phyloP scores from a whole-genome alignment of 1,140 invertebrate genomes.

The Ceratosolen solmsi region DNA sequence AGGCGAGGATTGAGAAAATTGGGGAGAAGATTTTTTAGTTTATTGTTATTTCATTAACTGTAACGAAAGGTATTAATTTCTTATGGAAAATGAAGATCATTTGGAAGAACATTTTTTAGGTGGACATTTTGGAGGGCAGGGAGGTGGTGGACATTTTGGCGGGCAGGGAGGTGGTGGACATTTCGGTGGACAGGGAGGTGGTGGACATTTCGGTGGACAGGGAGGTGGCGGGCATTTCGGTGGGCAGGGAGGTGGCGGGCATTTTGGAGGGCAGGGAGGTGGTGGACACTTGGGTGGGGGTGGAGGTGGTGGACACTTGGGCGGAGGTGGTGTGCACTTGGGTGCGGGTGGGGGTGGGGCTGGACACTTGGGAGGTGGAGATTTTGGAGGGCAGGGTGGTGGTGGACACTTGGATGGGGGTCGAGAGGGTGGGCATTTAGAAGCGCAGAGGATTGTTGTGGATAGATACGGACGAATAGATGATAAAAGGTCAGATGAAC shows the following conservation, averaged over 20 bases:
- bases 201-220: not conserved
- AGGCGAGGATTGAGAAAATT: too few species aligned
- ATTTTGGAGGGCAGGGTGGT: not conserved
- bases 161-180: slow-evolving; percentile 18
- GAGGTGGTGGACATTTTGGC: not conserved
- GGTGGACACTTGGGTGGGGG: not conserved
- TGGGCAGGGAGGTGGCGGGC: not conserved
- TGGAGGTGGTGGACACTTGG: not conserved
- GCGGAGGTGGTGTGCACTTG: not conserved
- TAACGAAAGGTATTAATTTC: too few species aligned
- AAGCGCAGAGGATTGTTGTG: too few species aligned
- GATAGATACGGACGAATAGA: too few species aligned
- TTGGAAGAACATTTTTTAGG: slow-evolving; percentile 2
- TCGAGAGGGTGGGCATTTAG: too few species aligned
- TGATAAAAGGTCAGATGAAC: too few species aligned
- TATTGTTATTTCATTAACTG: too few species aligned
- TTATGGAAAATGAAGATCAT: not conserved
- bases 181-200: slow-evolving; percentile 23
- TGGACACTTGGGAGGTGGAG: not conserved
- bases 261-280: not conserved
- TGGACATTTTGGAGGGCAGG: not conserved
- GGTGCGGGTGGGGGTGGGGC: not conserved
- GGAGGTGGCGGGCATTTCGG: slow-evolving; percentile 11
- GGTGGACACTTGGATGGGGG: too few species aligned
- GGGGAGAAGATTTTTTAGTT: too few species aligned